Conservation (phyloP, 1,140 invertebrate genomes). For the Aphaenogaster ashmeadi region DNA sequence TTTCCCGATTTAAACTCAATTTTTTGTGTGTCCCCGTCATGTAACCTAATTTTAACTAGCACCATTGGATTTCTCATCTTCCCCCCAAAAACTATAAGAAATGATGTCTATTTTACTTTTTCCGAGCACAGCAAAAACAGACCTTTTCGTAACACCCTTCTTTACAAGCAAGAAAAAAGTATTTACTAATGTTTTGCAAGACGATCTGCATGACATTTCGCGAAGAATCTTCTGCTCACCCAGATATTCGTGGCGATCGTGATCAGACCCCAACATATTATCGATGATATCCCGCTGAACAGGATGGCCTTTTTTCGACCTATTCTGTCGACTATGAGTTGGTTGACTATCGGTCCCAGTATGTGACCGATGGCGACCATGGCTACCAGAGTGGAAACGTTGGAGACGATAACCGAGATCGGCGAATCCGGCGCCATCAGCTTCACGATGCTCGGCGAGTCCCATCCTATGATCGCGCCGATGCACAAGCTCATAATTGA, state of each 20-base stretch:
- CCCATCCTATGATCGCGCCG: conserved; percentile 84
- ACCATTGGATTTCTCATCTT: no score
- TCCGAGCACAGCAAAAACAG: no score
- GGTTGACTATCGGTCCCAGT: conserved; percentile 81
- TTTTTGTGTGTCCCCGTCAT: no score
- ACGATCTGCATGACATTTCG: background rate
- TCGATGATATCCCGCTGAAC: conserved; percentile 88
- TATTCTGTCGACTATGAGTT: conserved; percentile 85
- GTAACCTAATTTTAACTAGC: no score
- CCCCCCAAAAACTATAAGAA: no score
- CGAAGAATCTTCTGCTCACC: conserved; percentile 81
- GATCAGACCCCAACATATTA: conserved; percentile 89
- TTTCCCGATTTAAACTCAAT: no score
- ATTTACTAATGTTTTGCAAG: background rate
- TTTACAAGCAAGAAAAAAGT: background rate
- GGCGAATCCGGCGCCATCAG: conserved; percentile 76
- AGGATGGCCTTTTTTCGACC: conserved; percentile 90
- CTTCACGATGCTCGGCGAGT: conserved; percentile 84
- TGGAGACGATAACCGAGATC: conserved; percentile 71
- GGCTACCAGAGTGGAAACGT: conserved; percentile 85
- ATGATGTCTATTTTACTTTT: no score
- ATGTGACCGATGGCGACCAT: conserved; percentile 84
- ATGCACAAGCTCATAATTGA: conserved; percentile 70
- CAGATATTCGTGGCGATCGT: conserved; percentile 86
- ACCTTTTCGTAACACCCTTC: no score